A percentile compares a stretch with the other conserved stretches of the same genome.
Conservation (phyloP, 2,888 invertebrate species). For the Theristus sp. region DNA sequence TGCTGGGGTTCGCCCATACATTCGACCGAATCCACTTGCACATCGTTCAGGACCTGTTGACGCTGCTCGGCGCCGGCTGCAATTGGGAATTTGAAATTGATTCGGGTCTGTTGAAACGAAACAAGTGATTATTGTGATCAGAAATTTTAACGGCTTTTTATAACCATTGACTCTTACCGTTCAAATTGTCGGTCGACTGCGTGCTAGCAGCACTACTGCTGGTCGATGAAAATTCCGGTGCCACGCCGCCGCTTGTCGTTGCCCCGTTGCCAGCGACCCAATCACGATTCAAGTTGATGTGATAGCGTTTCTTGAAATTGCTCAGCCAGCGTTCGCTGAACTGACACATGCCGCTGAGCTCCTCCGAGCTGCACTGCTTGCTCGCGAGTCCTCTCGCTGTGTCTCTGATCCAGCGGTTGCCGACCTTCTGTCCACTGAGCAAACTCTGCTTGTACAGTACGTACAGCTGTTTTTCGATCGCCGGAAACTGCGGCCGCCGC, state of each 20-base stretch:
- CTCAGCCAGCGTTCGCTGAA: constrained; percentile 19
- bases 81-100: too few relatives aligned
- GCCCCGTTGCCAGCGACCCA: constrained; percentile 1
- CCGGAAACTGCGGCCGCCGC: constrained; percentile 17
- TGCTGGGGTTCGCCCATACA: too few relatives aligned
- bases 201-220: background rate
- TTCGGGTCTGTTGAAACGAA: too few relatives aligned
- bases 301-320: constrained; percentile 18
- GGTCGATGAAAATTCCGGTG: background rate
- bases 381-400: constrained; percentile 13
- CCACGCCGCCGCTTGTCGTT: background rate
- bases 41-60: too few relatives aligned
- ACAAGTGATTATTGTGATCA: too few relatives aligned
- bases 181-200: too few relatives aligned
- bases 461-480: constrained; percentile 16
- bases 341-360: constrained; percentile 13
- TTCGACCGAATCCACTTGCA: too few relatives aligned
- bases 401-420: constrained; percentile 19
- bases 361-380: constrained; percentile 9
- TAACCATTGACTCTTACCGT: too few relatives aligned
- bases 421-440: constrained; percentile 7
- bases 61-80: too few relatives aligned
- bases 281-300: constrained; percentile 7
- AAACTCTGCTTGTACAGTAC: constrained; percentile 8
- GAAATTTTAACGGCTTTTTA: too few relatives aligned